Base-by-base conservation (phyloP, 1,140 invertebrate species). In the Pentalonia nigronervosa region DNA sequence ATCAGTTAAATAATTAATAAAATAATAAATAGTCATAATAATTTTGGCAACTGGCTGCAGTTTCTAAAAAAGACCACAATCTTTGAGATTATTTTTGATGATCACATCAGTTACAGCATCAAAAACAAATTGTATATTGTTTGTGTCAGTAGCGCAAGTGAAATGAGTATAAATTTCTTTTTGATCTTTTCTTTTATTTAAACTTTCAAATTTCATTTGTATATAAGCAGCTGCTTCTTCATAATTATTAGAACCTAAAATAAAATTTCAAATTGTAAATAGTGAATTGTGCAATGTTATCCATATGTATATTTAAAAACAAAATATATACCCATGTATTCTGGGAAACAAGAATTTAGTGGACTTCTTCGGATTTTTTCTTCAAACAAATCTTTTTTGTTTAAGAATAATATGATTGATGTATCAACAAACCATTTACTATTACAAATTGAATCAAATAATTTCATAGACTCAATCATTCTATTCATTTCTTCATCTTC, bases 371-470 rank as follows among this genome's bases (percentile, higher is more conserved):
- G 96, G 94, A 98, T 99, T 96, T 98, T 98, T 94, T 98, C 98
- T 95, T 99, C 98, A 95, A 99, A 99, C 91, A 99, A 96, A 97
- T 99, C 99, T 95, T 99, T 99, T 95, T 99, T 99, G 95, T 99
- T 99, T 47, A 99, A 96, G 95, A 99, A 99, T 88, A 99, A 96
- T 95, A 99, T 99, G 94, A 99, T 99, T n/a, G 98, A 99, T 30
- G 99, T 99, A 94, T 99, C 98, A 91, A 98, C 98, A 95, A 99
- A 99, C 98, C 98, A 99, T 96, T 99, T 99, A 95, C 98, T 99
- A 96, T 99, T 99, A 95, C 99, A 99, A 95, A 99, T 99, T 7
- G 97, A 98, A 96, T 99, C 99, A 95, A 99, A 99, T 53, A 99
- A 95, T 95, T 99, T 99, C 96, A 99, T 97, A 87, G 98, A 98